Evolutionary conservation across 2,797 vertebrate genomes (phyloP).

Genomic region (Acanthurus tractus): DNA sequence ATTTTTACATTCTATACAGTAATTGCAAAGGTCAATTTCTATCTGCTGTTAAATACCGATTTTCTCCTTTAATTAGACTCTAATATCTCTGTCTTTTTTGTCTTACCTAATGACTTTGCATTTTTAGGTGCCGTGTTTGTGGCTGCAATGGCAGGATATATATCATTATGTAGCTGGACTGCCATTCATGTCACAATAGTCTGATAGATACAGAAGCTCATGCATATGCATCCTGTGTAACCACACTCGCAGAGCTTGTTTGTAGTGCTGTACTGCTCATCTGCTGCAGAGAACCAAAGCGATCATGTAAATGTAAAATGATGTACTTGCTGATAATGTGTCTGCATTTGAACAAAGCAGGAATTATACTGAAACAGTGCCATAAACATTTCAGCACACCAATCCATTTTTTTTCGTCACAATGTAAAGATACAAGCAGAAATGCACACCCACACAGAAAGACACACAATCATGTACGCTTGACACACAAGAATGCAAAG

Average conservation of each 20-base stretch:
- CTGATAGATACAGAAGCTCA: background rate
- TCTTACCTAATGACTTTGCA: background rate
- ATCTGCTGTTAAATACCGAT: background rate
- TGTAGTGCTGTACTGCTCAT: background rate
- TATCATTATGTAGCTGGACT: background rate
- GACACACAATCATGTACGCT: background rate
- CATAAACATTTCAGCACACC: background rate
- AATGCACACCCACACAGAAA: background rate
- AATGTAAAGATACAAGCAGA: background rate
- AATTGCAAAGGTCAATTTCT: background rate
- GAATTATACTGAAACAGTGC: background rate
- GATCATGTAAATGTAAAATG: too few relatives aligned
- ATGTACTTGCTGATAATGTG: background rate
- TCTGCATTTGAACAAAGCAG: background rate
- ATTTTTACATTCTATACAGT: too few relatives aligned
- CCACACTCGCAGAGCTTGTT: background rate
- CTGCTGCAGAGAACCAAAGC: slow-evolving; percentile 5
- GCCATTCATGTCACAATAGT: background rate
- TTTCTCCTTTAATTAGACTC: background rate
- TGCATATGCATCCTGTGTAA: background rate
- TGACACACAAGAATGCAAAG: slow-evolving; percentile 12
- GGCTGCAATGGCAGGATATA: background rate
- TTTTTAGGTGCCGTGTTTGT: background rate
- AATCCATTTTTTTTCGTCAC: slow-evolving; percentile 3
- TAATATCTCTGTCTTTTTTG: background rate